Conservation (phyloP, 2,797 vertebrate genomes). For the Coracias cyanogaster region DNA sequence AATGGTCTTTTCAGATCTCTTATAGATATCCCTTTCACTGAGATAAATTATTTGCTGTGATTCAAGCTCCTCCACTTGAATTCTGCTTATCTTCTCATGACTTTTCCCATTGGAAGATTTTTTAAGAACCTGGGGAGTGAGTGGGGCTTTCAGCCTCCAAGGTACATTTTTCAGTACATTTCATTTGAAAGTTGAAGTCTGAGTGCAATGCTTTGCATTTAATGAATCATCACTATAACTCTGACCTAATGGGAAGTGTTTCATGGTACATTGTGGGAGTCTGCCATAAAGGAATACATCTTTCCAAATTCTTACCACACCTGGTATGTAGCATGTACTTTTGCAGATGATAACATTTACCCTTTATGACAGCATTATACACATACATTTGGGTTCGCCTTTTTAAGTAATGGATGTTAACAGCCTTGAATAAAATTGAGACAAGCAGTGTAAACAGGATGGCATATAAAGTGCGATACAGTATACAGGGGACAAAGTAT, state of each 20-base stretch:
- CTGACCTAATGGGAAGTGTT: conserved; percentile 32
- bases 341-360: conserved; percentile 37
- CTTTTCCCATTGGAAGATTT: conserved; percentile 9
- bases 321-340: neutral
- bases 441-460: conserved; percentile 80
- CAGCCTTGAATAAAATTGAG: conserved; percentile 58
- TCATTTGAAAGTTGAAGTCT: neutral
- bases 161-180: neutral
- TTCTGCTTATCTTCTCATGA: conserved; percentile 1
- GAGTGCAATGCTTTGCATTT: neutral
- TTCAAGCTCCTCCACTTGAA: neutral
- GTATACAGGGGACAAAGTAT: conserved; percentile 76
- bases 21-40: neutral
- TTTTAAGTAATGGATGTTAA: conserved; percentile 67
- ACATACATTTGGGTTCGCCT: conserved; percentile 6
- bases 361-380: conserved; percentile 37
- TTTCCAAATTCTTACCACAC: conserved; percentile 42
- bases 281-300: neutral
- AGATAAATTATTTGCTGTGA: conserved; percentile 22
- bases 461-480: conserved; percentile 80
- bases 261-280: no score
- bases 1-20: conserved; percentile 24
- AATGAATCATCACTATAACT: neutral
- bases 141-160: neutral
- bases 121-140: neutral